phyloP scores from a whole-genome alignment of 2,888 invertebrate genomes.

The Cosmia trapezina region DNA sequence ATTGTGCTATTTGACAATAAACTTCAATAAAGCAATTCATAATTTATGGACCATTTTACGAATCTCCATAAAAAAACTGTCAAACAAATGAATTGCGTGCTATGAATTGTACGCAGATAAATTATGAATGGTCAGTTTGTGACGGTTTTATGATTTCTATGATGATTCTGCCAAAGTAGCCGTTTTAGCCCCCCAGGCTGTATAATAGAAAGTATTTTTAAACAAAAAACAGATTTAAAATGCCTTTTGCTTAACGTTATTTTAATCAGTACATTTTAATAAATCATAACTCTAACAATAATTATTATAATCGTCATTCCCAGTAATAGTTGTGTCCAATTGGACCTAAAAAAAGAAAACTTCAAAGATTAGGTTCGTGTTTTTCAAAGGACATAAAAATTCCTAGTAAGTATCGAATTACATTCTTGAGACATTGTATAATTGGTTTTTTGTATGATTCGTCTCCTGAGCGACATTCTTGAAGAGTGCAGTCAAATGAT shows the following conservation, averaged over 20 bases:
- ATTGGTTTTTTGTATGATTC: slow-evolving; percentile 51
- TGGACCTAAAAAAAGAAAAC: background rate
- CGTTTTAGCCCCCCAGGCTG: too few relatives aligned
- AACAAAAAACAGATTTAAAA: background rate
- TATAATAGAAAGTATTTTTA: background rate
- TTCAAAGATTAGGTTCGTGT: slow-evolving; percentile 27
- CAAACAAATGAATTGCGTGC: too few relatives aligned
- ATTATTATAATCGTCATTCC: background rate
- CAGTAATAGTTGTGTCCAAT: background rate
- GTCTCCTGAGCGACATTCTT: slow-evolving; percentile 56
- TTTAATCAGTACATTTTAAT: background rate
- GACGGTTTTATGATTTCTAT: too few relatives aligned
- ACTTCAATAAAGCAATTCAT: too few relatives aligned
- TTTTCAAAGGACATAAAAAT: slow-evolving; percentile 28
- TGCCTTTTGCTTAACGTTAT: background rate
- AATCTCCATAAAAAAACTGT: too few relatives aligned
- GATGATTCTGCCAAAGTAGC: too few relatives aligned
- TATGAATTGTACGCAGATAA: too few relatives aligned
- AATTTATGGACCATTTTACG: too few relatives aligned
- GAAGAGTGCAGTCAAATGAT: slow-evolving; percentile 50
- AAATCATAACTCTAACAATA: background rate
- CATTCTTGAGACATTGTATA: slow-evolving; percentile 37
- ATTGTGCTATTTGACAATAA: too few relatives aligned
- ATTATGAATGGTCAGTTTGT: too few relatives aligned
- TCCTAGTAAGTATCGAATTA: slow-evolving; percentile 44